Base-by-base conservation (phyloP, 2,797 vertebrate genomes). In the Sebastes dallii region DNA sequence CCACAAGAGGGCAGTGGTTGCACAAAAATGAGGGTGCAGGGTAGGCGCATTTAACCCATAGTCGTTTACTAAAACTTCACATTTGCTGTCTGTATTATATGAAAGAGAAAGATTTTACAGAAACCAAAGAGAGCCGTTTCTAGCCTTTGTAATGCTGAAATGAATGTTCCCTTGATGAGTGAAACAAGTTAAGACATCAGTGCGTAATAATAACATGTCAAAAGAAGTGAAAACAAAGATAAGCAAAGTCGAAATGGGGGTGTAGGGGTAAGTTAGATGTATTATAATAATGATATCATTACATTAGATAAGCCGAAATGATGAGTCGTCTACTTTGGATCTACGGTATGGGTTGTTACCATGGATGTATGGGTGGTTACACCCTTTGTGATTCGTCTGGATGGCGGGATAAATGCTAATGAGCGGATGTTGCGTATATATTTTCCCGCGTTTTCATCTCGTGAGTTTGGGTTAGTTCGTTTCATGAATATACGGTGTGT, bases 361-460 rank as follows among this genome's bases (percentile, higher is more conserved):
- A 42, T 42, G 39, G 13, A 42, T 42, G 39, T 42, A 42, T 42
- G n/a, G 0, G 1, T 13, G 4, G 34, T 3, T 9, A 1, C 32
- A n/a, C 24, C 22, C n/a, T 69, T 78, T 72, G 34, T 75, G n/a
- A 11, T 5, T 7, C 4, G 0, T 1, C 9, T 6, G 13, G 4
- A 9, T 80, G 77, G 80, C 74, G 82, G 66, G 61, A 78, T 50
- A 79, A 34, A 82, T 58, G 79, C 55, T 29, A 80, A 89, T 62
- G 2, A 91, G 66, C 92, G 94, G 94, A 95, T 84, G 79, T 94
- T 88, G 68, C 94, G 93, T 92, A 52, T 0, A 16, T 1, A 22
- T 67, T 92, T 95, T 95, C 94, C 92, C 94, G 94, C 94, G 94
- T 86, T 95, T 94, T 94, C 52, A 1, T 61, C 65, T 24, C 8